Evolutionary conservation across 2,888 invertebrate genomes (phyloP).

Genomic region (Tenthredo livida): DNA sequence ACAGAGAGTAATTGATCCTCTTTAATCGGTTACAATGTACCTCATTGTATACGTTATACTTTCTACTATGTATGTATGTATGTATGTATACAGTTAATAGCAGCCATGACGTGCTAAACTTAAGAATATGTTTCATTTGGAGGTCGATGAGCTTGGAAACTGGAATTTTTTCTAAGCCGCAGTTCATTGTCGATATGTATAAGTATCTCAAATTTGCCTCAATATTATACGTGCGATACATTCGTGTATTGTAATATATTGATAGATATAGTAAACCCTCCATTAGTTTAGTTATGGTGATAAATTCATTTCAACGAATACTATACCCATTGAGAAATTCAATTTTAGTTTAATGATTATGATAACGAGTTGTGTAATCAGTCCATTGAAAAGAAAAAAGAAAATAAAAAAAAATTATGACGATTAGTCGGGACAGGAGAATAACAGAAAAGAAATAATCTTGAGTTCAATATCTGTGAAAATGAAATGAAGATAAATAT

Average conservation of each 20-base stretch:
- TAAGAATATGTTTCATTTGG: not conserved
- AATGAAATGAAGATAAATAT: not conserved
- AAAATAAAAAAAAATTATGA: not conserved
- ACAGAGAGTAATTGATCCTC: not conserved
- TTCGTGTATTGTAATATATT: not conserved
- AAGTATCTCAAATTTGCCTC: too few relatives aligned
- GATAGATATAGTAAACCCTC: conserved; percentile 1
- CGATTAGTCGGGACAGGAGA: not conserved
- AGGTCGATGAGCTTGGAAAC: not conserved
- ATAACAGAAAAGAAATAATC: not conserved
- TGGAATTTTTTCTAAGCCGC: not conserved
- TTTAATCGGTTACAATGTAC: conserved; percentile 12
- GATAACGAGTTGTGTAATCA: conserved; percentile 1
- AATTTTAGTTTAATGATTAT: not conserved
- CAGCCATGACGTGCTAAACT: conserved; percentile 1
- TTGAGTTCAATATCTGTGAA: not conserved
- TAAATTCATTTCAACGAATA: not conserved
- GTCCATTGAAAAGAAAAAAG: not conserved
- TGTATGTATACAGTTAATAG: not conserved
- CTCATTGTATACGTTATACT: not conserved
- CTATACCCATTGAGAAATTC: not conserved
- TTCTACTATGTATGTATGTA: conserved; percentile 2
- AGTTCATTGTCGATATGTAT: too few relatives aligned
- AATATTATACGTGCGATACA: not conserved
- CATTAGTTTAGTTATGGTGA: conserved; percentile 16